Conservation (phyloP, 2,797 vertebrate species). For the Vespertilio murinus region DNA sequence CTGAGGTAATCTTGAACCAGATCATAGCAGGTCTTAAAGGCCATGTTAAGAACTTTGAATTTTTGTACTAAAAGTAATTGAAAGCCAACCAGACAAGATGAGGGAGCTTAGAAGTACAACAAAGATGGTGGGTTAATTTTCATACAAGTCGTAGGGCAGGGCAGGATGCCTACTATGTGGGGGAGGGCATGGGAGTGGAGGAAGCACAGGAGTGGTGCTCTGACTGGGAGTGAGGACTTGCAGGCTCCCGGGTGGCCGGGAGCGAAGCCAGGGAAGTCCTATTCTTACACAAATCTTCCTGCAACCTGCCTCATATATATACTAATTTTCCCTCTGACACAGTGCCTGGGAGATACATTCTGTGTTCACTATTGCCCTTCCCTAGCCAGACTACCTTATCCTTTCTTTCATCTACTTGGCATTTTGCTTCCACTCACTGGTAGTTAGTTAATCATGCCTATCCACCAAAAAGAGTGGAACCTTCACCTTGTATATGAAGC, state of each 20-base stretch:
- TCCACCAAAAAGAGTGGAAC: neutral
- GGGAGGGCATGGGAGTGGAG: too few relatives aligned
- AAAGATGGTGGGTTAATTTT: too few relatives aligned
- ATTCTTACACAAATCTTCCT: too few relatives aligned
- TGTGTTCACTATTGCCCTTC: neutral
- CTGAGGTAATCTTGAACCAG: neutral
- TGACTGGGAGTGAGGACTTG: too few relatives aligned
- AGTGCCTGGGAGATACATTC: neutral
- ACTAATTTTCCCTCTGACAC: neutral
- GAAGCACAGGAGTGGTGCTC: too few relatives aligned
- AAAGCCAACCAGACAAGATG: neutral
- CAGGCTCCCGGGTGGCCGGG: too few relatives aligned
- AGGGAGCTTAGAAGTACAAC: neutral
- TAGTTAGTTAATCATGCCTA: neutral
- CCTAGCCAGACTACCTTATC: neutral
- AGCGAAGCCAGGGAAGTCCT: too few relatives aligned
- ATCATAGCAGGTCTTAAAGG: neutral
- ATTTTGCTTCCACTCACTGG: neutral
- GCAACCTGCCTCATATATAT: too few relatives aligned
- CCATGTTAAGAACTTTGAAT: neutral
- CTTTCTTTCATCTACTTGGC: neutral
- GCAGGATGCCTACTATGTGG: too few relatives aligned
- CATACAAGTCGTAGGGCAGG: too few relatives aligned
- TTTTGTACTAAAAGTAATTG: slow-evolving; percentile 2
- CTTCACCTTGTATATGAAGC: neutral